A percentile compares a stretch with the other conserved stretches of the same genome.
phyloP scores from a whole-genome alignment of 2,797 vertebrate genomes.

The Menidia menidia region DNA sequence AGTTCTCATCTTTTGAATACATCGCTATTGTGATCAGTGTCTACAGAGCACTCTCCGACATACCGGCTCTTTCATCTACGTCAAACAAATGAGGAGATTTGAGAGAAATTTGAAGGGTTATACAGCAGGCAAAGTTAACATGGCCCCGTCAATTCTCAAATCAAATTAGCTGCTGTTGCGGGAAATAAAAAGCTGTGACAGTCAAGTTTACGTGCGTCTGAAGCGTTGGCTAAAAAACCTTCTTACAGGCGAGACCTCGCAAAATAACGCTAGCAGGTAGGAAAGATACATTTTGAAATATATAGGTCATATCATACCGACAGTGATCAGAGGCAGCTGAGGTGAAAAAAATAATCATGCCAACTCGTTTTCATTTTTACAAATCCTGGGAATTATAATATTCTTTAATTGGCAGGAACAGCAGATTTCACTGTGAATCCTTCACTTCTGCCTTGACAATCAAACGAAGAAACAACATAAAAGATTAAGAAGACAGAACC shows the following conservation, averaged over 20 bases:
- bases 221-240: slow-evolving; percentile 8
- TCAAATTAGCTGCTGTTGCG: background rate
- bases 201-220: background rate
- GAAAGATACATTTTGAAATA: background rate
- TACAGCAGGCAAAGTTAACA: slow-evolving; percentile 5
- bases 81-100: slow-evolving; percentile 17
- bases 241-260: slow-evolving; percentile 3
- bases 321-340: background rate
- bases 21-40: slow-evolving; percentile 45
- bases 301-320: slow-evolving; percentile 2
- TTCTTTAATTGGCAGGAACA: background rate
- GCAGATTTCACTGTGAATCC: background rate
- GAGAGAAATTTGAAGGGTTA: slow-evolving; percentile 31
- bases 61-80: slow-evolving; percentile 22
- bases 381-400: background rate
- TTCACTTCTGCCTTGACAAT: background rate
- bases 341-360: background rate
- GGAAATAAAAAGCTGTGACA: slow-evolving; percentile 2
- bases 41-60: slow-evolving; percentile 4
- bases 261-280: background rate
- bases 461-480: background rate
- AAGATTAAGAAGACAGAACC: background rate
- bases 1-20: slow-evolving; percentile 44
- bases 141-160: background rate
- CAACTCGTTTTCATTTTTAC: background rate